Percentiles rank a stretch among this genome's conserved stretches.
phyloP scores from a whole-genome alignment of 2,113 vertebrate species.

The Lepisosteus osseus region DNA sequence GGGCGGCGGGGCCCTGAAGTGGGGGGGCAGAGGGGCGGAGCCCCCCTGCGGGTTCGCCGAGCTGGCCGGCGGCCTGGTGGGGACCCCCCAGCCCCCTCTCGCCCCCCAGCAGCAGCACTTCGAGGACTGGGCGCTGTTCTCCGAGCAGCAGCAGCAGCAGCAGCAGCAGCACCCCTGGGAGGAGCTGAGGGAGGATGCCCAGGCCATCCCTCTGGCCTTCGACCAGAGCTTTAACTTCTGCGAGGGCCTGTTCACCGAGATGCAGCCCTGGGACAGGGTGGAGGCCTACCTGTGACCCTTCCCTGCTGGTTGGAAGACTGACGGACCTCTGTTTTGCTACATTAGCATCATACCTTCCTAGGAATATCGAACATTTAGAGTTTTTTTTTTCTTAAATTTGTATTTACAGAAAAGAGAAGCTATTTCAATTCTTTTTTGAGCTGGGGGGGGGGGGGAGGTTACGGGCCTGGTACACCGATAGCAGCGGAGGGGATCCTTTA shows the following conservation, averaged over 20 bases:
- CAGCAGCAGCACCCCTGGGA: constrained; percentile 62
- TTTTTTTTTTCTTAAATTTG: constrained; percentile 32
- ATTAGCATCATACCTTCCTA: constrained; percentile 61
- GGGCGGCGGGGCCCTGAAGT: constrained; percentile 38
- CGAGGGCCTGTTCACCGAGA: constrained; percentile 71
- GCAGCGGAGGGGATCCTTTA: too few relatives aligned
- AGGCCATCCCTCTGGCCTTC: constrained; percentile 55
- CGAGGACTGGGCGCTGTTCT: constrained; percentile 59
- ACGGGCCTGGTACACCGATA: too few relatives aligned
- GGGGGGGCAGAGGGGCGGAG: constrained; percentile 51
- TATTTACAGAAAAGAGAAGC: constrained; percentile 10
- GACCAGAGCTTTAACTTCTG: constrained; percentile 65
- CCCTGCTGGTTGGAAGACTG: constrained; percentile 31
- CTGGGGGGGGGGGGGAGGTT: not conserved
- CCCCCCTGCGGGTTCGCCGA: constrained; percentile 61
- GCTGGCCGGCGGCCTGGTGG: constrained; percentile 41
- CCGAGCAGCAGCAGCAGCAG: constrained; percentile 48
- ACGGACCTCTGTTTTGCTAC: constrained; percentile 66
- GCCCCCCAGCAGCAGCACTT: constrained; percentile 53
- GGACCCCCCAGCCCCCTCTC: constrained; percentile 45
- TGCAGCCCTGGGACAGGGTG: constrained; percentile 68
- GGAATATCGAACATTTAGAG: constrained; percentile 41
- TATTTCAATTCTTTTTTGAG: constrained; percentile 20
- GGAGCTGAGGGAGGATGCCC: constrained; percentile 66
- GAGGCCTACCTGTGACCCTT: constrained; percentile 65